Evolutionary conservation across 92 coral and sea anemone genomes (phyloP), one percentile per base, ranked within the genome.

Genomic region (Parazoanthus darwini): DNA sequence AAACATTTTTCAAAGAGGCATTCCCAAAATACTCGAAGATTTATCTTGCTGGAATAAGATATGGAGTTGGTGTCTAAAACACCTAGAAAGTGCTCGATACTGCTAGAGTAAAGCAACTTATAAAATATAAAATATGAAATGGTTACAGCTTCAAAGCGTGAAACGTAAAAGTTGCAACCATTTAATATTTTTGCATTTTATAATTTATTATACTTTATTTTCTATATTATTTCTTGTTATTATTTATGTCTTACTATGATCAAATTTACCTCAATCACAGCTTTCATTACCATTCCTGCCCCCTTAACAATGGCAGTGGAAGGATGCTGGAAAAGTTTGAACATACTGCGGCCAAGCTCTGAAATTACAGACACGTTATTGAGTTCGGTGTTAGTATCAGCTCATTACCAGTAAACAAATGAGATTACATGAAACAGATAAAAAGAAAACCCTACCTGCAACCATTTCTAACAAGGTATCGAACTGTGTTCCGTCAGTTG

Each of bases 241-340:
- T 54, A 11, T 13, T 4, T 54, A 13, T 0, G 18, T 13, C 59
- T 11, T 51, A 51, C 3, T 51, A 8, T 1, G 10, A 67, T 26
- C 18, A 18, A 7, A 51, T 80, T 72, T 80, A 97, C 99, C 96
- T 97, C 99, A 54, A 97, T 97, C 9, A 97, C 95, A 25, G 99
- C 99, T 70, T 95, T 97, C 97, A 97, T 93, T 11, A 97, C 99
- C 99, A 97, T 95, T 20, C 98, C 99, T 79, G 99, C 99, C 63
- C 99, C 99, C 82, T 97, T 97, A 2, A 97, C 99, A 68, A 97
- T 97, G 63, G 99, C 98, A 90, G 94, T 97, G 3, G 99, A 97
- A 35, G 98, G 99, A 75, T 97, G 98, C 97, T 97, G 92, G 68
- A 96, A 96, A 38, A 96, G 93, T 78, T 94, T 93, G 89, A 95